Evolutionary conservation across 2,888 invertebrate genomes (phyloP), one percentile per base, ranked within the genome.

Genomic region (Geotrupes spiniger): DNA sequence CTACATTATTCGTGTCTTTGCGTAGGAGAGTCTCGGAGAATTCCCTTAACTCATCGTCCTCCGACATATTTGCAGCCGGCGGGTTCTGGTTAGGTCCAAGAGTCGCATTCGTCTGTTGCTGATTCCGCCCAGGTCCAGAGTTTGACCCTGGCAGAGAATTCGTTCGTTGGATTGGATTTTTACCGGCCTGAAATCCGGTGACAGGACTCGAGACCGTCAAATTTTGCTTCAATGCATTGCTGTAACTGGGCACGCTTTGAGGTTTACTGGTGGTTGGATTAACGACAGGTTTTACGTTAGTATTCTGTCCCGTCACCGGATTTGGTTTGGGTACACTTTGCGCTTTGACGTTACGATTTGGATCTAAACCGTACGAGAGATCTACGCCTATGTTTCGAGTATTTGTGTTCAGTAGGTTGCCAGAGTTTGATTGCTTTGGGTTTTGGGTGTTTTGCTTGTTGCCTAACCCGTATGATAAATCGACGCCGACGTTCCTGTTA

Each of bases 1-100:
- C 80, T 29, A 85, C 86, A 68, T 88, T 89, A 68, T 88, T 89
- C 1, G 71, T 73, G 65, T 91, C 91, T 65, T 86, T 85, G 46
- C 77, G 78, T 47, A 86, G 77, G 12, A 91, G 72, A 42, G 80
- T 80, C 72, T 91, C 90, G 10, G 87, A 83, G 41, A 90, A 73
- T 36, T 79, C 78, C 61, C 82, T 78, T 84, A 55, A 76, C 31
- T 71, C 49, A 36, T 73, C 73, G 14, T 68, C 56, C 55, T 73
- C 72, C 53, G 12, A 16, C 14, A 16, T 37, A 8, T 39, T 33
- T 31, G 46, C 4, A 17, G 15, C 16, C n/a, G n/a, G n/a, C n/a
- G n/a, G n/a, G n/a, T n/a, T n/a, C n/a, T n/a, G n/a, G n/a, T n/a
- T n/a, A n/a, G n/a, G n/a, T 9, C 12, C 42, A 9, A 33, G 11